These are phyloP conservation scores for Ochropleura leucogaster DNA, from an alignment of 2,888 invertebrate genomes.

Conservation along the genomic window DNA sequence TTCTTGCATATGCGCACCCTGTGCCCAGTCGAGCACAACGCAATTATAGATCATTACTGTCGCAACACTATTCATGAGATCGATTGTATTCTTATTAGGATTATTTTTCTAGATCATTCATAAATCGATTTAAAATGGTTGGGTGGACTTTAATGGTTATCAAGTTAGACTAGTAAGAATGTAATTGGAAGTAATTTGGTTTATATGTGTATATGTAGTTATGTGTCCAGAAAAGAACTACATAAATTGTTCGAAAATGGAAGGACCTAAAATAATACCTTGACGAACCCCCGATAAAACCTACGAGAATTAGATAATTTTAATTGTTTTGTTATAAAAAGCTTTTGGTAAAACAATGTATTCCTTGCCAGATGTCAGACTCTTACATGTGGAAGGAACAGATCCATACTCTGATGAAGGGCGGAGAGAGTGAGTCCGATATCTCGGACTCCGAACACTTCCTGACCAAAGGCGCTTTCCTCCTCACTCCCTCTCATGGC, in stretches of 20 bases:
- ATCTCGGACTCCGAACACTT: conserved; percentile 94
- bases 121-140: conserved; percentile 52
- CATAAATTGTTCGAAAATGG: background rate
- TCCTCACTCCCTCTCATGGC: conserved; percentile 96
- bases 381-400: conserved; percentile 90
- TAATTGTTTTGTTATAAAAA: background rate
- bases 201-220: background rate
- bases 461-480: conserved; percentile 95
- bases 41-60: conserved; percentile 65
- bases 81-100: conserved; percentile 74
- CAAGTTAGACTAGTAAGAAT: conserved; percentile 15
- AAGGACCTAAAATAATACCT: conserved; percentile 11
- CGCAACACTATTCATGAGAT: conserved; percentile 64
- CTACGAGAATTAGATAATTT: background rate
- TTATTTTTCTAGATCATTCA: conserved; percentile 61
- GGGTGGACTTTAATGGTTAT: conserved; percentile 14
- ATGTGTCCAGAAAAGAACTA: background rate
- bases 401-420: conserved; percentile 91
- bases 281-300: background rate
- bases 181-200: background rate
- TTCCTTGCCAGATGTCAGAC: conserved; percentile 84
- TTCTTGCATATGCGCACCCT: conserved; percentile 69
- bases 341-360: conserved; percentile 35
- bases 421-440: conserved; percentile 95
- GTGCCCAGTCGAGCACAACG: conserved; percentile 58